phyloP scores from a whole-genome alignment of 2,888 invertebrate genomes.

The Cheilosia variabilis region DNA sequence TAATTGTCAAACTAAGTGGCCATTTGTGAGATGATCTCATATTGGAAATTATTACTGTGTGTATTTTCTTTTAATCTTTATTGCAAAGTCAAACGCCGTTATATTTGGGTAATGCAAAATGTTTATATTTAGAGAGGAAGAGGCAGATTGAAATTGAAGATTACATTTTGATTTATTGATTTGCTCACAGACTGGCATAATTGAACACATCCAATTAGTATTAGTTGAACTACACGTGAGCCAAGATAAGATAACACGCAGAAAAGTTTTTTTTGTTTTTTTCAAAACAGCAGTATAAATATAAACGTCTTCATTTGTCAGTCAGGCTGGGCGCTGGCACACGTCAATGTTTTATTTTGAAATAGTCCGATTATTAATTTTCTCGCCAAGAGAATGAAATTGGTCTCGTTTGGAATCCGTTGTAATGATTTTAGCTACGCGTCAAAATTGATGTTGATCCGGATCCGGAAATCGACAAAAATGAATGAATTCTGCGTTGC shows the following conservation, averaged over 20 bases:
- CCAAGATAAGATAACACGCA: conserved; percentile 33
- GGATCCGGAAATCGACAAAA: too few species aligned
- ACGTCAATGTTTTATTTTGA: background rate
- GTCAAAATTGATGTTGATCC: too few species aligned
- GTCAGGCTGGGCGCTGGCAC: too few species aligned
- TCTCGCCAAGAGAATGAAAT: too few species aligned
- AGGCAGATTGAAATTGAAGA: conserved; percentile 18
- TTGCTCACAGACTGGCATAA: too few species aligned
- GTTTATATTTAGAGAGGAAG: background rate
- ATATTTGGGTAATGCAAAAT: background rate
- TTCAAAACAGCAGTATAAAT: background rate
- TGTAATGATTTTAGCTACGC: too few species aligned
- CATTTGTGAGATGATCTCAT: conserved; percentile 51
- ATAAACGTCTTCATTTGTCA: background rate
- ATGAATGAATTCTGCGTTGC: too few species aligned
- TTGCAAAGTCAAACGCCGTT: background rate
- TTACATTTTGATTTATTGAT: conserved; percentile 24
- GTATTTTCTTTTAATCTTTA: background rate
- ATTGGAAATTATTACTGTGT: conserved; percentile 18
- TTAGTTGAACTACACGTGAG: conserved; percentile 28
- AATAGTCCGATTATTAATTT: background rate
- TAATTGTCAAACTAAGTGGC: conserved; percentile 45
- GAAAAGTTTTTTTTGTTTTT: background rate
- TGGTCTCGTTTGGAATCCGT: too few species aligned
- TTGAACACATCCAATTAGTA: conserved; percentile 22